Percentiles rank a stretch among this genome's conserved stretches.
phyloP scores from a whole-genome alignment of 1,140 invertebrate genomes.

The Drosophila tani region DNA sequence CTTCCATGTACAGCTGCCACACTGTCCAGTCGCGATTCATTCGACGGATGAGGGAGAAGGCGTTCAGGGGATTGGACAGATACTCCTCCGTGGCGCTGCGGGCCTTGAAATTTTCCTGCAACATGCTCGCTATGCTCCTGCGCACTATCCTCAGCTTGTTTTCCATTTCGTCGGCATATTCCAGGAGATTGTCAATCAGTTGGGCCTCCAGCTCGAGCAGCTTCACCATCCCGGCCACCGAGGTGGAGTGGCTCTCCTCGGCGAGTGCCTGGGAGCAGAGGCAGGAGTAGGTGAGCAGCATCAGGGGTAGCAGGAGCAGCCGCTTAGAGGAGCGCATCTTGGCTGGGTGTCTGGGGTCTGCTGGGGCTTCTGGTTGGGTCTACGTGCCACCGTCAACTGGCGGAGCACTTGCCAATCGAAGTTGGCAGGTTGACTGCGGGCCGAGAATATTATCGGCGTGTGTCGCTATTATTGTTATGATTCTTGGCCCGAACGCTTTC shows the following conservation, averaged over 20 bases:
- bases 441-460: slow-evolving; percentile 42
- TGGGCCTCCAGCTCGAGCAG: slow-evolving; percentile 93
- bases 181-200: slow-evolving; percentile 92
- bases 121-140: slow-evolving; percentile 39
- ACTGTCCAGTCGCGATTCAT: slow-evolving; percentile 70
- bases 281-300: background rate
- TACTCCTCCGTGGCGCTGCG: slow-evolving; percentile 88
- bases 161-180: slow-evolving; percentile 88
- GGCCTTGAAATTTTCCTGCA: slow-evolving; percentile 91
- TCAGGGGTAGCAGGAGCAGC: slow-evolving; percentile 12
- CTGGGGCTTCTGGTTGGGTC: slow-evolving; percentile 27
- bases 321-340: slow-evolving; percentile 40
- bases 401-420: slow-evolving; percentile 19
- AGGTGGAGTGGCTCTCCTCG: slow-evolving; percentile 87
- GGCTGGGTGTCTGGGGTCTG: background rate
- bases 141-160: slow-evolving; percentile 59
- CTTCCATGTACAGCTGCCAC: slow-evolving; percentile 63
- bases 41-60: slow-evolving; percentile 68
- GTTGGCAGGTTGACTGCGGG: slow-evolving; percentile 43
- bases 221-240: slow-evolving; percentile 94
- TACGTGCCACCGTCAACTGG: slow-evolving; percentile 58
- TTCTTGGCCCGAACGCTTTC: slow-evolving; percentile 8
- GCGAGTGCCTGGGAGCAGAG: background rate
- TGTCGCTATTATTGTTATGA: slow-evolving; percentile 14
- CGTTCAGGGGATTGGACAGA: slow-evolving; percentile 71